A percentile compares a stretch with the other conserved stretches of the same genome.
phyloP scores from a whole-genome alignment of 2,888 invertebrate genomes.

The Diaprepes abbreviatus region DNA sequence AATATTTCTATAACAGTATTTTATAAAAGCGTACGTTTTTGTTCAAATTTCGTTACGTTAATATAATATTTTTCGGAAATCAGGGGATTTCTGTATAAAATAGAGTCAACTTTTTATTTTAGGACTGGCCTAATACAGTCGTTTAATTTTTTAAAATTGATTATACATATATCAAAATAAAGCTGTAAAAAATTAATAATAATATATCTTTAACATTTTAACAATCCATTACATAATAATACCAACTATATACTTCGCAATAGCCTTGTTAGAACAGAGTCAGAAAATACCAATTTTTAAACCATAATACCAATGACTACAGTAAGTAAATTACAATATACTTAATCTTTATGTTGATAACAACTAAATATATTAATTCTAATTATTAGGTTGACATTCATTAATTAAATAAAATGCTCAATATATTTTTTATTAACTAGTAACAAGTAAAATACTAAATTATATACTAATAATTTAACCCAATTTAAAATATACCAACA shows the following conservation, averaged over 20 bases:
- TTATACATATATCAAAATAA: slow-evolving; percentile 61
- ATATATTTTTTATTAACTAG: background rate
- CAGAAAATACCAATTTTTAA: slow-evolving; percentile 61
- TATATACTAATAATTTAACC: background rate
- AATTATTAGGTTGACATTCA: background rate
- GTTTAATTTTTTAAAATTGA: slow-evolving; percentile 33
- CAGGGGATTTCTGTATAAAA: slow-evolving; percentile 40
- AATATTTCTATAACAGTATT: slow-evolving; percentile 21
- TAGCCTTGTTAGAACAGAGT: slow-evolving; percentile 65
- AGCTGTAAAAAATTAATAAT: slow-evolving; percentile 62
- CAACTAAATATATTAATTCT: background rate
- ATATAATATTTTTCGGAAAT: slow-evolving; percentile 16
- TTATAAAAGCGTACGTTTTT: slow-evolving; percentile 22
- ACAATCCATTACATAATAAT: slow-evolving; percentile 63
- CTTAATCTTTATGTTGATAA: background rate
- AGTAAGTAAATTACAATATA: background rate
- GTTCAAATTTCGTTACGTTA: slow-evolving; percentile 22
- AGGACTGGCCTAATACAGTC: slow-evolving; percentile 38
- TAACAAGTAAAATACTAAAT: background rate
- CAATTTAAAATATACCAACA: slow-evolving; percentile 8
- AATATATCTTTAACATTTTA: slow-evolving; percentile 64
- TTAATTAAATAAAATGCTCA: background rate
- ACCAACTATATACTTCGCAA: slow-evolving; percentile 66
- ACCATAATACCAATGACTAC: background rate
- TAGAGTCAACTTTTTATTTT: slow-evolving; percentile 33